Percentiles rank a stretch among this genome's conserved stretches.
phyloP scores from a whole-genome alignment of 2,797 vertebrate genomes.

The Lycodopsis pacificus region DNA sequence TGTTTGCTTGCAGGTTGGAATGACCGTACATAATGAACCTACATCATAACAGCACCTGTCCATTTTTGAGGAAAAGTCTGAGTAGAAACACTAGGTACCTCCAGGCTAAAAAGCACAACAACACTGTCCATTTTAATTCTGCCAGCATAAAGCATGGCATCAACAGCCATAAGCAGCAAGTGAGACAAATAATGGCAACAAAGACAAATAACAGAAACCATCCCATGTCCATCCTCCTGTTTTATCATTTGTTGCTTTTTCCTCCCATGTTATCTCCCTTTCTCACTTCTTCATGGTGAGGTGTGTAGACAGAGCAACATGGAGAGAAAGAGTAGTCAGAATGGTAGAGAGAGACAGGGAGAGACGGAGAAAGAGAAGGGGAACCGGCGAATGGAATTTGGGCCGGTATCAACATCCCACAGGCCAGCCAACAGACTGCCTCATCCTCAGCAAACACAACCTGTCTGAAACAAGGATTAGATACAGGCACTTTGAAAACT shows the following conservation, averaged over 20 bases:
- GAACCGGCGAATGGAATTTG: constrained; percentile 1
- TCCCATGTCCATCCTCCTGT: background rate
- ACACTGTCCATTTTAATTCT: background rate
- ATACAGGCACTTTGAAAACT: constrained; percentile 14
- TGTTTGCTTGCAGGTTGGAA: too few relatives aligned
- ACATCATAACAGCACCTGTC: background rate
- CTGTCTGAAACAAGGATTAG: constrained; percentile 47
- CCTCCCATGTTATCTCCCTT: background rate
- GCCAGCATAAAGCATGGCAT: background rate
- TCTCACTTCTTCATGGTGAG: background rate
- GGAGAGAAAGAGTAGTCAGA: background rate
- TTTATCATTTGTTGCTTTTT: background rate
- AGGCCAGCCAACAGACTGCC: constrained; percentile 31
- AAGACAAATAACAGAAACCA: background rate
- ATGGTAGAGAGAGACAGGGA: background rate
- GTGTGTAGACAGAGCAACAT: background rate
- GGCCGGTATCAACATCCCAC: constrained; percentile 27
- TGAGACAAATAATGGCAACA: background rate
- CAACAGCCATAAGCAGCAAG: background rate
- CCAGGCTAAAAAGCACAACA: background rate
- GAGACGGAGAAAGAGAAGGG: background rate
- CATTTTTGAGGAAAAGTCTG: background rate
- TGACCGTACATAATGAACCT: background rate
- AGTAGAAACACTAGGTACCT: background rate
- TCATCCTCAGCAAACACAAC: constrained; percentile 43